phyloP scores from a whole-genome alignment of 2,113 vertebrate genomes.

The Hucho hucho region DNA sequence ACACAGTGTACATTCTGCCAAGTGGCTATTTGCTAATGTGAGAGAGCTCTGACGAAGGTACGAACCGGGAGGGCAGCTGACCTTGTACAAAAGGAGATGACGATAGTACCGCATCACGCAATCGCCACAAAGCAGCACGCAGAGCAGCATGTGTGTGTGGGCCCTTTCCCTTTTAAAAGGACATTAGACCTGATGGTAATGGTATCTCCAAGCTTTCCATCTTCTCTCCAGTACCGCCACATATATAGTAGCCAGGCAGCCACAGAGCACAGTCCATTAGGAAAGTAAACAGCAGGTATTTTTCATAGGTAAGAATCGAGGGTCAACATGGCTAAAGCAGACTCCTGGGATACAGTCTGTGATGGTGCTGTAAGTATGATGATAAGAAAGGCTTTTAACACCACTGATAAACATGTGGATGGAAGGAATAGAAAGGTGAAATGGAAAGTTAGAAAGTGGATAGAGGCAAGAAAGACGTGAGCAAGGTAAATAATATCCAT shows the following conservation, averaged over 20 bases:
- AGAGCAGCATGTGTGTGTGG: conserved; percentile 36
- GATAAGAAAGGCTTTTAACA: conserved; percentile 4
- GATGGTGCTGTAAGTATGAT: conserved; percentile 7
- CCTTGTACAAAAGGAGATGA: conserved; percentile 30
- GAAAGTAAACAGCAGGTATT: conserved; percentile 70
- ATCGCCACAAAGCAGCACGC: conserved; percentile 39
- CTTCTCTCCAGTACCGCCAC: conserved; percentile 44
- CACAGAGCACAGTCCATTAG: conserved; percentile 69
- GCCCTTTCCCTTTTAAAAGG: conserved; percentile 56
- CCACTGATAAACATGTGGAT: background rate
- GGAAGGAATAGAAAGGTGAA: background rate
- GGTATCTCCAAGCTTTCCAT: conserved; percentile 64
- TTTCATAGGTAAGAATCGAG: conserved; percentile 38
- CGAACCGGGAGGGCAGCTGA: conserved; percentile 15
- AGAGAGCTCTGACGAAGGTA: conserved; percentile 12
- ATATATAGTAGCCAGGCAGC: conserved; percentile 22
- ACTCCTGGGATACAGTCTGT: conserved; percentile 20
- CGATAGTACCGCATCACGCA: conserved; percentile 37
- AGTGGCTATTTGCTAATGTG: too few relatives aligned
- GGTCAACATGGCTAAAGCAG: conserved; percentile 28
- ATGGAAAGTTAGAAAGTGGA: too few relatives aligned
- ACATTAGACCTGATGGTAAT: conserved; percentile 62
- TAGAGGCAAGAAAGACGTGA: too few relatives aligned
- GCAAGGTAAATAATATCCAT: too few relatives aligned
- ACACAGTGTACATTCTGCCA: too few relatives aligned